Conservation (phyloP, 2,888 invertebrate genomes). For the Mesorhabditis sp. region DNA sequence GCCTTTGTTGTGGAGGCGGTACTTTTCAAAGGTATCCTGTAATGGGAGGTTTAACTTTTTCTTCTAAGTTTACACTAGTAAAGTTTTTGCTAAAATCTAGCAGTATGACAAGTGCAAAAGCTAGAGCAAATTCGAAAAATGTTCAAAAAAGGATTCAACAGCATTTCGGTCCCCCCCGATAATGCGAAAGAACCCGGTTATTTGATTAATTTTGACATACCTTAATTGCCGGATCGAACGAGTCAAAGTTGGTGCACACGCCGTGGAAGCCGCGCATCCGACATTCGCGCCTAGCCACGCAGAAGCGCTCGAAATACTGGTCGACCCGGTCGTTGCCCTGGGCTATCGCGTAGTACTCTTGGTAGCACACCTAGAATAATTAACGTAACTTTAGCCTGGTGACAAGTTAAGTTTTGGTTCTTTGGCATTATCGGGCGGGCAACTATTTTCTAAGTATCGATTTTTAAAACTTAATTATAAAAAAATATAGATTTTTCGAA, state of each 20-base stretch:
- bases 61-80: too few relatives aligned
- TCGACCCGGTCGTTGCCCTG: conserved; percentile 40
- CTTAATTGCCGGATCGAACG: conserved; percentile 36
- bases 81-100: too few relatives aligned
- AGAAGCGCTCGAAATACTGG: conserved; percentile 43
- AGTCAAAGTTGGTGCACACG: conserved; percentile 25
- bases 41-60: neutral
- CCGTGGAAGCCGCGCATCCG: conserved; percentile 32
- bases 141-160: neutral
- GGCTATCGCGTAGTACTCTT: conserved; percentile 39
- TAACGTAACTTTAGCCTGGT: too few relatives aligned
- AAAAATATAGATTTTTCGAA: too few relatives aligned
- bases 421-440: too few relatives aligned
- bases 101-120: neutral
- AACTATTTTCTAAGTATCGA: too few relatives aligned
- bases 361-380: conserved; percentile 38
- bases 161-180: too few relatives aligned
- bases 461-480: too few relatives aligned
- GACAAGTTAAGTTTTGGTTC: neutral
- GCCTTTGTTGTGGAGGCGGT: neutral
- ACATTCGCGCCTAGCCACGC: conserved; percentile 37
- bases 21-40: neutral
- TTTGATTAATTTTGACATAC: too few relatives aligned
- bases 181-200: too few relatives aligned
- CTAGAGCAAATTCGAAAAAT: neutral